phyloP scores from a whole-genome alignment of 2,888 invertebrate species.

The Cordilura impudica region DNA sequence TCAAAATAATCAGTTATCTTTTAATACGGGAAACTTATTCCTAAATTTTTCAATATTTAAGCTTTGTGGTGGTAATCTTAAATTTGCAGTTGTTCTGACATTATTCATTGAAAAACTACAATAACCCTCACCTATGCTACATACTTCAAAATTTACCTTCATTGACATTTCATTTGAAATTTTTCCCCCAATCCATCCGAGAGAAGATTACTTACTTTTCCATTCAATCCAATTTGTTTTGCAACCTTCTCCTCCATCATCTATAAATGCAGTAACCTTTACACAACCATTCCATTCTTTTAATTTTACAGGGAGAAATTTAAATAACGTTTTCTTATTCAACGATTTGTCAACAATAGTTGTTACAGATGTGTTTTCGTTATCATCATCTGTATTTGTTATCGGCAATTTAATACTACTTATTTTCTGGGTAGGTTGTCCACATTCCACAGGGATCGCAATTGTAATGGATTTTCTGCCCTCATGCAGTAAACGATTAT shows the following conservation, averaged over 20 bases:
- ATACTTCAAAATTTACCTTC: slow-evolving; percentile 5
- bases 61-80: slow-evolving; percentile 8
- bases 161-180: slow-evolving; percentile 8
- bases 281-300: slow-evolving; percentile 8
- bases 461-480: neutral
- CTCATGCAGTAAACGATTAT: slow-evolving; percentile 29
- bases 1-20: neutral
- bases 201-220: slow-evolving; percentile 16
- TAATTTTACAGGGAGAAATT: slow-evolving; percentile 26
- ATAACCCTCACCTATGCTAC: no score
- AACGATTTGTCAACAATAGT: slow-evolving; percentile 8
- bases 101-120: slow-evolving; percentile 20
- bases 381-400: neutral
- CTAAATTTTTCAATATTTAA: neutral
- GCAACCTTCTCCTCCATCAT: slow-evolving; percentile 43
- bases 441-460: neutral
- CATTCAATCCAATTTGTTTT: slow-evolving; percentile 38
- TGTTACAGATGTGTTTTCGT: neutral
- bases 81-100: slow-evolving; percentile 4
- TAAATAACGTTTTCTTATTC: slow-evolving; percentile 24
- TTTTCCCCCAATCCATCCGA: slow-evolving; percentile 20
- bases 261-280: slow-evolving; percentile 42
- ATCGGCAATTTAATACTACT: no score
- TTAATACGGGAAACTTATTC: neutral
- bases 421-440: neutral